Percentiles rank a stretch among this genome's conserved stretches.
Conservation (phyloP, 2,888 invertebrate genomes). For the Leptopilina drosophilae region DNA sequence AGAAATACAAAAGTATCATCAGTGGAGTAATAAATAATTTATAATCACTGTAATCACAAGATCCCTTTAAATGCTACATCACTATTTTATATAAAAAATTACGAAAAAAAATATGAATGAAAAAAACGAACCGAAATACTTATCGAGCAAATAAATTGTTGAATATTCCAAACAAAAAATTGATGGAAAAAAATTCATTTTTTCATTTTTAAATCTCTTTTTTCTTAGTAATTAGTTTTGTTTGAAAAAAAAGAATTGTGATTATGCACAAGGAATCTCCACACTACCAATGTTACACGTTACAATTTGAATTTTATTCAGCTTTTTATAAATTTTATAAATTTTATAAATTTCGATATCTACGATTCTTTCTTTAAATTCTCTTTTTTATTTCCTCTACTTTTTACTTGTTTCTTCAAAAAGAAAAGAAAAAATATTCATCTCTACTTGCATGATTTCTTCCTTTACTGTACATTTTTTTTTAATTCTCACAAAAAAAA, state of each 20-base stretch:
- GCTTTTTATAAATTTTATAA: slow-evolving; percentile 52
- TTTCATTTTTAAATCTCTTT: slow-evolving; percentile 52
- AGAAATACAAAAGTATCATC: slow-evolving; percentile 66
- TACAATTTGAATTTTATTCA: slow-evolving; percentile 68
- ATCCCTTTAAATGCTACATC: slow-evolving; percentile 70
- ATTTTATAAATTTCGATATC: background rate
- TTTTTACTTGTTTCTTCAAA: background rate
- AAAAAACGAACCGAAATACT: slow-evolving; percentile 39
- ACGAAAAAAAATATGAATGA: slow-evolving; percentile 48
- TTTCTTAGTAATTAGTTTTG: slow-evolving; percentile 42
- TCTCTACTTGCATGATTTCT: slow-evolving; percentile 8
- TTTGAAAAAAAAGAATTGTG: slow-evolving; percentile 12
- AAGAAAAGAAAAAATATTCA: background rate
- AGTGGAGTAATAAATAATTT: slow-evolving; percentile 70
- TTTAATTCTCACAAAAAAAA: background rate
- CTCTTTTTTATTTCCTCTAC: slow-evolving; percentile 8
- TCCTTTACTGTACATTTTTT: background rate
- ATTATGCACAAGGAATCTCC: slow-evolving; percentile 64
- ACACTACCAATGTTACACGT: slow-evolving; percentile 67
- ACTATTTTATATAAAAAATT: slow-evolving; percentile 69
- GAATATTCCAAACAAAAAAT: slow-evolving; percentile 60
- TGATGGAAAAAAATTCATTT: slow-evolving; percentile 27
- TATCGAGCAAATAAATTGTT: slow-evolving; percentile 68
- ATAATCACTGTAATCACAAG: slow-evolving; percentile 71
- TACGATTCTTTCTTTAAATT: slow-evolving; percentile 43